Percentiles rank a stretch among this genome's conserved stretches.
These are phyloP conservation scores for Taeniopygia guttata DNA, from an alignment of 2,797 vertebrate genomes.

Conservation along the genomic window DNA sequence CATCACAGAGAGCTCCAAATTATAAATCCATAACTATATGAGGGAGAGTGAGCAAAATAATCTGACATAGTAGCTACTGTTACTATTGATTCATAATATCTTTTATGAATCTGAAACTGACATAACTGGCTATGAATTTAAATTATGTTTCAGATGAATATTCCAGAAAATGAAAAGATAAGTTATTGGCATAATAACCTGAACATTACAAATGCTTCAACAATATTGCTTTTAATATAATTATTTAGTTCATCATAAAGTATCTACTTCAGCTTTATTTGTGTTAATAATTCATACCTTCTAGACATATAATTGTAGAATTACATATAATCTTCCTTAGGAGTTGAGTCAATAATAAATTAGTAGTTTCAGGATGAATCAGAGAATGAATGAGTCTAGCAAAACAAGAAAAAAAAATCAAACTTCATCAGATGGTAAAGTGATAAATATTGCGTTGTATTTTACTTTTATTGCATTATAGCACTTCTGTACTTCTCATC, in stretches of 20 bases:
- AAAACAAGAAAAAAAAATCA: neutral
- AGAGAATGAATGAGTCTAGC: neutral
- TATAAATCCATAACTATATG: neutral
- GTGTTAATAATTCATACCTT: neutral
- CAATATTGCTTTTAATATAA: neutral
- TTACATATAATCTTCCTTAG: neutral
- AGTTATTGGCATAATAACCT: neutral
- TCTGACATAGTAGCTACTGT: neutral
- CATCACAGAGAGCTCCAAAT: neutral
- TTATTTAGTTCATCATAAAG: neutral
- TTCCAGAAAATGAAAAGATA: slow-evolving; percentile 11
- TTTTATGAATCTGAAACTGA: slow-evolving; percentile 3
- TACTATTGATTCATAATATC: neutral
- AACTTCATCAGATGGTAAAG: neutral
- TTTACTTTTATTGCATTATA: neutral
- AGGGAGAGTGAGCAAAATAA: neutral
- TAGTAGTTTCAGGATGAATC: neutral
- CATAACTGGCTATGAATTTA: neutral
- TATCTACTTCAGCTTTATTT: neutral
- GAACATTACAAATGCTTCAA: neutral
- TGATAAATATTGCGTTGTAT: neutral
- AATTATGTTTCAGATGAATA: slow-evolving; percentile 8
- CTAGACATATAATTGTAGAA: neutral
- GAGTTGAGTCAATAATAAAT: neutral
- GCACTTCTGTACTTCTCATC: neutral